Percentiles rank a stretch among this genome's conserved stretches.
phyloP scores from a whole-genome alignment of 2,797 vertebrate genomes.

The Arctocebus calabarensis region DNA sequence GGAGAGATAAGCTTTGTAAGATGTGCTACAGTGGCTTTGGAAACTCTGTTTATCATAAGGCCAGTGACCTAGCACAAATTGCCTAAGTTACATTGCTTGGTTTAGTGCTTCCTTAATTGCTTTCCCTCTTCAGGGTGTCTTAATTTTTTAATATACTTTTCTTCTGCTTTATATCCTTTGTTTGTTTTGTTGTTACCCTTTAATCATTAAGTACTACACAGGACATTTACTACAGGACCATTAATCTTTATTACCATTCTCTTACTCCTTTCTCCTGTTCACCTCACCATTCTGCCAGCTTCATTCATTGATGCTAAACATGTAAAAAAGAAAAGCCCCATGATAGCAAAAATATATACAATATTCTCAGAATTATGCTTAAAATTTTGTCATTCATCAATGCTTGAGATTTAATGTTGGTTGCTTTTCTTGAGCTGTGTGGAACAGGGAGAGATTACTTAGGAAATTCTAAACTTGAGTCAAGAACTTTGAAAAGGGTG shows the following conservation, averaged over 20 bases:
- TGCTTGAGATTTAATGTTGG: constrained; percentile 44
- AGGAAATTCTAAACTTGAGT: constrained; percentile 47
- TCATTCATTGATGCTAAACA: constrained; percentile 67
- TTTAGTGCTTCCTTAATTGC: constrained; percentile 84
- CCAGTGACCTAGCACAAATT: constrained; percentile 83
- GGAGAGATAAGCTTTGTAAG: constrained; percentile 73
- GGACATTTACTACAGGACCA: constrained; percentile 64
- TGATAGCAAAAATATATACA: constrained; percentile 37
- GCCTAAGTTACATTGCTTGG: constrained; percentile 78
- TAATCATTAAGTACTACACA: constrained; percentile 60
- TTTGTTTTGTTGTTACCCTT: constrained; percentile 71
- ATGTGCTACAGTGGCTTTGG: constrained; percentile 75
- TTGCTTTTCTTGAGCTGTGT: constrained; percentile 46
- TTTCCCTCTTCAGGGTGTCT: constrained; percentile 63
- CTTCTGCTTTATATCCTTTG: constrained; percentile 55
- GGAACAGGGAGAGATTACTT: constrained; percentile 4
- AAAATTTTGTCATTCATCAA: not conserved
- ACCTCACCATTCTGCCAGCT: constrained; percentile 62
- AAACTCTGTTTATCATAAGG: constrained; percentile 79
- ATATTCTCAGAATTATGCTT: constrained; percentile 53
- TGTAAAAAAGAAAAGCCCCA: not conserved
- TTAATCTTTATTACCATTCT: constrained; percentile 76
- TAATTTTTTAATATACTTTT: constrained; percentile 59
- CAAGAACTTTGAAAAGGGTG: constrained; percentile 13
- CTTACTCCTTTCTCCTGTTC: constrained; percentile 52